These are phyloP conservation scores for Apis dorsata DNA, from an alignment of 1,140 invertebrate species.

Conservation along the genomic window DNA sequence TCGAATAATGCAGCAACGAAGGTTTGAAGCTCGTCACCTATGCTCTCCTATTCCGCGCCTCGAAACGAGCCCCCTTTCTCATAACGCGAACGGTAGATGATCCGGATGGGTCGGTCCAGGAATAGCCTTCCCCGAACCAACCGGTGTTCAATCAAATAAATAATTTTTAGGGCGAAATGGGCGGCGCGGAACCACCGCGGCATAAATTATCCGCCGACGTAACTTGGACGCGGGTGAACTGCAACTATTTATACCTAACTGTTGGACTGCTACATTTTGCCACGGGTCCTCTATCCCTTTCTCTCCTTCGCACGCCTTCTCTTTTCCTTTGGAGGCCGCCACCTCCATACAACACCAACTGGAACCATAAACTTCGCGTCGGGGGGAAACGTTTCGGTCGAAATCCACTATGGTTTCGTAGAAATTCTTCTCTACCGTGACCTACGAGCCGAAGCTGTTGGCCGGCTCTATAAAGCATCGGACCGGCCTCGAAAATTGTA, in stretches of 20 bases:
- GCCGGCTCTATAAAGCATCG: constrained; percentile 54
- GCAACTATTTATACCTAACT: constrained; percentile 62
- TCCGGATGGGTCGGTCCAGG: background rate
- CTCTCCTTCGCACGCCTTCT: constrained; percentile 16
- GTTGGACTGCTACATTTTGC: constrained; percentile 59
- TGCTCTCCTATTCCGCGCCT: background rate
- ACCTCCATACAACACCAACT: background rate
- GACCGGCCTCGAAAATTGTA: constrained; percentile 46
- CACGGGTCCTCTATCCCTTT: constrained; percentile 24
- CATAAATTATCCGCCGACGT: constrained; percentile 78
- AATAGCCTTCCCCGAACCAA: constrained; percentile 70
- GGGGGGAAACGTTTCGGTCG: constrained; percentile 37
- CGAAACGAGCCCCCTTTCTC: constrained; percentile 22
- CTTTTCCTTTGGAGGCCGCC: background rate
- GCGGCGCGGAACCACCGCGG: constrained; percentile 69
- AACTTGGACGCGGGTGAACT: constrained; percentile 60
- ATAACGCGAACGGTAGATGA: constrained; percentile 16
- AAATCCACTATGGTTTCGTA: constrained; percentile 50
- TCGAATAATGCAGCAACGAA: background rate
- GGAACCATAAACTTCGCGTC: constrained; percentile 58
- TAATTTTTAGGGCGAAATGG: constrained; percentile 73
- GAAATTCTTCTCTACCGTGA: constrained; percentile 47
- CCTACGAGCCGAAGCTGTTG: constrained; percentile 45
- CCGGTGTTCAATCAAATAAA: constrained; percentile 73
- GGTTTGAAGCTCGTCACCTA: constrained; percentile 25